Percentiles rank a stretch among this genome's conserved stretches.
These are phyloP conservation scores for Zaprionus lachaisei DNA, from an alignment of 1,140 invertebrate species.

Conservation along the genomic window DNA sequence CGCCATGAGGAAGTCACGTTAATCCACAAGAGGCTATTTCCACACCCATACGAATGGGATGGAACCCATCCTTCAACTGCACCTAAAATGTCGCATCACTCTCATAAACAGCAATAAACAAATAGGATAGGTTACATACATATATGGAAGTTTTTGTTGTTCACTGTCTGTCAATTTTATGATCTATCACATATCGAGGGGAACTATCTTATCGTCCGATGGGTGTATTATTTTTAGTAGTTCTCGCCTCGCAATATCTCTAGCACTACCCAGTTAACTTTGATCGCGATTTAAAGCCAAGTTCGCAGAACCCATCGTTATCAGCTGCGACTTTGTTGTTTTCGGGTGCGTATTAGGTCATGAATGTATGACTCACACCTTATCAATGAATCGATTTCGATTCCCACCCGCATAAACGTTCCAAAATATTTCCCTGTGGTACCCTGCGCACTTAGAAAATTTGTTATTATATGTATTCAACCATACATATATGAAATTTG, in stretches of 20 bases:
- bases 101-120: constrained; percentile 42
- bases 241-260: constrained; percentile 15
- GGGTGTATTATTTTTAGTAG: constrained; percentile 28
- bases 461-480: too few relatives aligned
- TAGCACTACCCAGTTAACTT: constrained; percentile 10
- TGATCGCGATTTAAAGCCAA: constrained; percentile 27
- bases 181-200: constrained; percentile 27
- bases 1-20: constrained; percentile 86
- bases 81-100: constrained; percentile 1
- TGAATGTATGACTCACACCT: constrained; percentile 29
- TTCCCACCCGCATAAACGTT: constrained; percentile 6
- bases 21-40: constrained; percentile 2
- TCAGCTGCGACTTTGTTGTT: constrained; percentile 9
- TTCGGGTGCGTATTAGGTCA: constrained; percentile 34
- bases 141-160: constrained; percentile 6
- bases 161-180: constrained; percentile 29
- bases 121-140: constrained; percentile 26
- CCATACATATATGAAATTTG: too few relatives aligned
- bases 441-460: not conserved
- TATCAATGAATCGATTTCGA: constrained; percentile 39
- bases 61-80: not conserved
- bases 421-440: constrained; percentile 12
- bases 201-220: constrained; percentile 24
- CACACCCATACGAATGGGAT: not conserved
- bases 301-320: constrained; percentile 32